Conservation (phyloP, 2,888 invertebrate genomes). For the Zeuzera pyrina region DNA sequence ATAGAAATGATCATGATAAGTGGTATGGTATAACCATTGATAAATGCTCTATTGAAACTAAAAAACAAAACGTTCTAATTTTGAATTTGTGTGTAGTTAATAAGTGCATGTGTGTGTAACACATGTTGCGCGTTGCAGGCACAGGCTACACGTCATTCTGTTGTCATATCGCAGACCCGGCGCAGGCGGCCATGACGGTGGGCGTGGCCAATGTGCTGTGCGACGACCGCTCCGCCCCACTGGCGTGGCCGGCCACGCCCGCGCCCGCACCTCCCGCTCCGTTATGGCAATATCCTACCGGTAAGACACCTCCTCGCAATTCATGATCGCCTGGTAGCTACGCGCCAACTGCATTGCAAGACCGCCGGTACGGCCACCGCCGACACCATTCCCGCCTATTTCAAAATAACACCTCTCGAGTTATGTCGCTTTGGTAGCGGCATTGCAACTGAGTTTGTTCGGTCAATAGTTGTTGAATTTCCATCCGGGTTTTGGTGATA, state of each 20-base stretch:
- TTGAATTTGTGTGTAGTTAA: not conserved
- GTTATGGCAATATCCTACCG: slow-evolving; percentile 87
- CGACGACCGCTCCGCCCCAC: slow-evolving; percentile 74
- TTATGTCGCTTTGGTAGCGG: slow-evolving; percentile 60
- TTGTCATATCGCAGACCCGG: slow-evolving; percentile 67
- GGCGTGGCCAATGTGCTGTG: slow-evolving; percentile 78
- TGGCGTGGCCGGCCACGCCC: slow-evolving; percentile 71
- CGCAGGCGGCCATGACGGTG: slow-evolving; percentile 78
- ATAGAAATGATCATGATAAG: too few species aligned
- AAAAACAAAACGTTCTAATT: too few species aligned
- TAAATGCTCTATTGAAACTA: too few species aligned
- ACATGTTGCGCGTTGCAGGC: slow-evolving; percentile 32
- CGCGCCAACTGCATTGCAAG: slow-evolving; percentile 71
- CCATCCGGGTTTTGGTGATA: slow-evolving; percentile 14
- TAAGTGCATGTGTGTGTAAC: slow-evolving; percentile 12
- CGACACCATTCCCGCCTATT: slow-evolving; percentile 22
- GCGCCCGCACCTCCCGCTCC: slow-evolving; percentile 76
- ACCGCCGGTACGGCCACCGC: slow-evolving; percentile 41
- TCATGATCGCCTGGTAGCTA: slow-evolving; percentile 66
- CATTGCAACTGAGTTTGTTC: slow-evolving; percentile 57
- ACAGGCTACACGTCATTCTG: slow-evolving; percentile 51
- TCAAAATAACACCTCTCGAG: slow-evolving; percentile 35
- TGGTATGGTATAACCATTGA: too few species aligned
- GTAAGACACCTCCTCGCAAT: slow-evolving; percentile 60
- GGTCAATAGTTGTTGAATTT: slow-evolving; percentile 31